Evolutionary conservation across 2,888 invertebrate species (phyloP).

Genomic region (Amiota communis): DNA sequence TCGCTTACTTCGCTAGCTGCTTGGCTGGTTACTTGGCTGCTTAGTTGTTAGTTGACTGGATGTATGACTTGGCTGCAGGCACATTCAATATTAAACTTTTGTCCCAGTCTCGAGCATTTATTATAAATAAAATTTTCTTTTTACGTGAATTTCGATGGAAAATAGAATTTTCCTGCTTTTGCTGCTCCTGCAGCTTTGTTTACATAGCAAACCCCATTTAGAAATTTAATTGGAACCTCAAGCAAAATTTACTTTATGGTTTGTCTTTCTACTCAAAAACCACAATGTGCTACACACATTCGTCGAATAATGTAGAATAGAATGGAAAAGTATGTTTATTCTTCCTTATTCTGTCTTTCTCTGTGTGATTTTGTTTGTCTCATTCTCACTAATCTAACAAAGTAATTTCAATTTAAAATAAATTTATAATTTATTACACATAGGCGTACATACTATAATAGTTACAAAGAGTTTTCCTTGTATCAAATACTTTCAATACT

Average conservation of each 20-base stretch:
- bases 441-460: no score
- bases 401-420: no score
- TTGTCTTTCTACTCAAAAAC: constrained; percentile 9
- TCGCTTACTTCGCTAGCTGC: neutral
- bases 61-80: constrained; percentile 34
- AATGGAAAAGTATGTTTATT: neutral
- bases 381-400: no score
- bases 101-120: constrained; percentile 55
- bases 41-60: no score
- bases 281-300: neutral
- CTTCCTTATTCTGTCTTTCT: neutral
- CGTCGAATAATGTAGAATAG: no score
- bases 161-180: neutral
- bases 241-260: constrained; percentile 8
- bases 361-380: neutral
- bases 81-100: constrained; percentile 65
- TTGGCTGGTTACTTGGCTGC: no score
- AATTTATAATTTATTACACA: no score
- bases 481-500: no score
- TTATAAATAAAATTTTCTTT: constrained; percentile 41
- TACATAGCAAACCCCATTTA: constrained; percentile 20
- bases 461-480: no score
- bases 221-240: constrained; percentile 20
- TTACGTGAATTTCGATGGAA: neutral
- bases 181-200: neutral